A percentile compares a stretch with the other conserved stretches of the same genome.
phyloP scores from a whole-genome alignment of 2,113 vertebrate genomes.

The Panthera tigris region DNA sequence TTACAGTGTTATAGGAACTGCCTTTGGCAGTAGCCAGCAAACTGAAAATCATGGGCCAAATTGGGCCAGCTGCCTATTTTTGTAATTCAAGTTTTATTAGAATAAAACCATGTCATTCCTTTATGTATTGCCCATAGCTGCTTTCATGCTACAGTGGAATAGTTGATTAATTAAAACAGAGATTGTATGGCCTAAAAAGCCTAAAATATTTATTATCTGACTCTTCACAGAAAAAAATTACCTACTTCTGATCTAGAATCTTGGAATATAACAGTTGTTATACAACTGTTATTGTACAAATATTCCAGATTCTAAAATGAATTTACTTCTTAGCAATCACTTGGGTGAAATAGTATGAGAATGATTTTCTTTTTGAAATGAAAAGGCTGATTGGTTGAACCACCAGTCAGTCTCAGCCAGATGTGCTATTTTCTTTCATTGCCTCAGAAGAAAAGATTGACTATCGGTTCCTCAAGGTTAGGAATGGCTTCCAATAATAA shows the following conservation, averaged over 20 bases:
- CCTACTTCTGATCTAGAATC: background rate
- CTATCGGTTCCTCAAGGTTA: background rate
- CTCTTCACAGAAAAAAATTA: background rate
- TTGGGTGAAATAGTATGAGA: slow-evolving; percentile 3
- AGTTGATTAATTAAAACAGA: background rate
- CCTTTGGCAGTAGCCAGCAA: background rate
- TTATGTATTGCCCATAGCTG: background rate
- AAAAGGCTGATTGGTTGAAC: background rate
- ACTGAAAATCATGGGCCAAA: background rate
- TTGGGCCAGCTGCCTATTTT: background rate
- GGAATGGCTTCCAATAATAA: background rate
- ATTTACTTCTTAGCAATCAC: background rate
- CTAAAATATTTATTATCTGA: background rate
- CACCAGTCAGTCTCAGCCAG: background rate
- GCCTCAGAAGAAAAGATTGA: background rate
- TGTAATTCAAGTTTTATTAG: background rate
- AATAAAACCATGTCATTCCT: background rate
- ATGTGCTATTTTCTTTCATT: background rate
- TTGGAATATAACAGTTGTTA: background rate
- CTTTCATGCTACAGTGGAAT: background rate
- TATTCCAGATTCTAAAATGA: slow-evolving; percentile 13
- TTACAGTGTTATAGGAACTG: background rate
- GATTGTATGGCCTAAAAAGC: background rate
- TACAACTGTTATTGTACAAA: background rate
- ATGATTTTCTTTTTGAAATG: background rate